Conservation (phyloP, 2,888 invertebrate genomes). For the Tachina fera region DNA sequence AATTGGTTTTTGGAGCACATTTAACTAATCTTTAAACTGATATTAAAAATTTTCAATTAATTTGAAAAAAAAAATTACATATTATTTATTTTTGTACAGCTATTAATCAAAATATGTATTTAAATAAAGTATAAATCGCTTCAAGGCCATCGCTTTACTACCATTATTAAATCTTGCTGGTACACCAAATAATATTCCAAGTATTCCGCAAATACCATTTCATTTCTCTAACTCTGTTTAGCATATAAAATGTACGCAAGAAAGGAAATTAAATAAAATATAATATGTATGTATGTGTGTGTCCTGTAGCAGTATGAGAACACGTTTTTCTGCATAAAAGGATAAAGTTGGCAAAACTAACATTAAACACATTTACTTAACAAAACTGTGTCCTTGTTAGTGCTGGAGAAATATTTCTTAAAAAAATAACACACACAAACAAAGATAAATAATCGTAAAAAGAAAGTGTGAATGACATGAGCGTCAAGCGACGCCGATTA, state of each 20-base stretch:
- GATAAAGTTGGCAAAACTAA: constrained; percentile 26
- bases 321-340: constrained; percentile 43
- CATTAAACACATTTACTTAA: constrained; percentile 14
- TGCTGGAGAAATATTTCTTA: constrained; percentile 17
- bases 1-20: no score
- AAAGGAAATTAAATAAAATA: constrained; percentile 1
- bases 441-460: neutral
- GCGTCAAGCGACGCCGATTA: constrained; percentile 39
- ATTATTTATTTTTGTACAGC: neutral
- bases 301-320: constrained; percentile 22
- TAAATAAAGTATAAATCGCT: neutral
- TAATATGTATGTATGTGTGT: neutral
- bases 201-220: constrained; percentile 38
- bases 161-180: neutral
- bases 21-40: no score
- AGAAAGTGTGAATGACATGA: constrained; percentile 28
- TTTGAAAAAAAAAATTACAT: no score
- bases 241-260: neutral
- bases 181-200: constrained; percentile 2
- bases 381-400: constrained; percentile 37
- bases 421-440: no score
- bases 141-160: neutral
- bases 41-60: no score
- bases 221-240: neutral
- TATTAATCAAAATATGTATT: no score